Evolutionary conservation across 1,140 invertebrate genomes (phyloP), one percentile per base, ranked within the genome.

Genomic region (Eriosoma lanigerum): DNA sequence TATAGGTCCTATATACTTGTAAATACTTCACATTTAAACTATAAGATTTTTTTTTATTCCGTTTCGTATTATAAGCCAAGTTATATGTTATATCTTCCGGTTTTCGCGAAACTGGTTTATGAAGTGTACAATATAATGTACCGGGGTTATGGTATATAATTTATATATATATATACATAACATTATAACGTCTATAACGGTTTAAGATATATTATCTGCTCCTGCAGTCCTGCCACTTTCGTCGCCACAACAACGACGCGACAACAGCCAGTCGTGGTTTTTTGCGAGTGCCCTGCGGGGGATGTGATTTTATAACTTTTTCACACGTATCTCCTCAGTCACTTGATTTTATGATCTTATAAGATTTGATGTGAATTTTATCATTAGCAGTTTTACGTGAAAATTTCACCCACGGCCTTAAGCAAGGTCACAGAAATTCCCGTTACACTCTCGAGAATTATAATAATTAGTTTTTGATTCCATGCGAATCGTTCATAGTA

Each of bases 361-460:
- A 38, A 21, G 62, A 29, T 44, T n/a, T 44, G 44, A 66, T 44
- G 32, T 29, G 62, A 66, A n/a, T 66, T 66, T 44, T 66, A 66
- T 66, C 44, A 66, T 66, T 21, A 29, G 21, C 29, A 29, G 62
- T 19, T 3, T 4, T 66, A 38, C 44, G 62, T 44, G 32, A 44
- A 38, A 66, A 66, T 66, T 66, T 66, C 62, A 44, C 62, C 62
- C 60, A 62, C 29, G 60, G 17, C 60, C 60, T 62, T 32, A 62
- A 26, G 15, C 60, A 66, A 66, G 62, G 62, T 66, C 62, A 66
- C 19, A 4, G 32, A 66, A 44, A 66, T 1, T 21, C 26, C 62
- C 62, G 32, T 66, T 66, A 66, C 10, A 15, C 3, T 8, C 32
- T 19, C 15, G 60, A 26, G 26, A 38, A 32, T n/a, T n/a, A n/a